A percentile compares a stretch with the other conserved stretches of the same genome.
phyloP scores from a whole-genome alignment of 2,888 invertebrate genomes.

The Synanthedon vespiformis region DNA sequence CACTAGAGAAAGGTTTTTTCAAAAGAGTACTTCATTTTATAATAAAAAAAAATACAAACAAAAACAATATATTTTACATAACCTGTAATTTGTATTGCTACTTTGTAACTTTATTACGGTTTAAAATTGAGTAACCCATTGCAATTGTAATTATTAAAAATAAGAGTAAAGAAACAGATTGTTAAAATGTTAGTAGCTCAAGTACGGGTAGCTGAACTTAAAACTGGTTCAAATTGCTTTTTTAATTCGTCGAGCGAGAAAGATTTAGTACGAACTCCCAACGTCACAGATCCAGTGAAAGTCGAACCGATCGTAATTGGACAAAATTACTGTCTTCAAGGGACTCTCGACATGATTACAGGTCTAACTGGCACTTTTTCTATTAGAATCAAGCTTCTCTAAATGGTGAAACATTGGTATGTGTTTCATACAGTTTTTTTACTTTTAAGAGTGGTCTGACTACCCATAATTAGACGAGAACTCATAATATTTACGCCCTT shows the following conservation, averaged over 20 bases:
- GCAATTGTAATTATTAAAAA: neutral
- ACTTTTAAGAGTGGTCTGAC: neutral
- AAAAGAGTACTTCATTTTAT: too few species aligned
- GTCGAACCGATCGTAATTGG: slow-evolving; percentile 27
- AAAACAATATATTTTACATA: too few species aligned
- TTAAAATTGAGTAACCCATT: too few species aligned
- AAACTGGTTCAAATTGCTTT: slow-evolving; percentile 7
- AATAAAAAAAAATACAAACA: too few species aligned
- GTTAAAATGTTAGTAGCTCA: neutral
- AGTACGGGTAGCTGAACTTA: neutral
- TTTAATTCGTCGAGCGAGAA: slow-evolving; percentile 17
- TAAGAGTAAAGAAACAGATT: neutral
- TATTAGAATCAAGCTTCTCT: slow-evolving; percentile 11
- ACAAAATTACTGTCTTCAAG: slow-evolving; percentile 28
- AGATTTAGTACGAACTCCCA: slow-evolving; percentile 19
- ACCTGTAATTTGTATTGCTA: too few species aligned
- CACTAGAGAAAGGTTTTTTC: too few species aligned
- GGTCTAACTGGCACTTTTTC: slow-evolving; percentile 21
- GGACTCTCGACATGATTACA: slow-evolving; percentile 20
- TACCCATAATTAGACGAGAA: neutral
- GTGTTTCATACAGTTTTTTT: neutral
- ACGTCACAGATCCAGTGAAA: slow-evolving; percentile 21
- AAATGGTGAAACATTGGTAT: neutral
- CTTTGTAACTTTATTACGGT: too few species aligned
- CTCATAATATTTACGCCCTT: neutral